A percentile compares a stretch with the other conserved stretches of the same genome.
Evolutionary conservation across 2,113 vertebrate genomes (phyloP).

Genomic region (Indicator indicator): DNA sequence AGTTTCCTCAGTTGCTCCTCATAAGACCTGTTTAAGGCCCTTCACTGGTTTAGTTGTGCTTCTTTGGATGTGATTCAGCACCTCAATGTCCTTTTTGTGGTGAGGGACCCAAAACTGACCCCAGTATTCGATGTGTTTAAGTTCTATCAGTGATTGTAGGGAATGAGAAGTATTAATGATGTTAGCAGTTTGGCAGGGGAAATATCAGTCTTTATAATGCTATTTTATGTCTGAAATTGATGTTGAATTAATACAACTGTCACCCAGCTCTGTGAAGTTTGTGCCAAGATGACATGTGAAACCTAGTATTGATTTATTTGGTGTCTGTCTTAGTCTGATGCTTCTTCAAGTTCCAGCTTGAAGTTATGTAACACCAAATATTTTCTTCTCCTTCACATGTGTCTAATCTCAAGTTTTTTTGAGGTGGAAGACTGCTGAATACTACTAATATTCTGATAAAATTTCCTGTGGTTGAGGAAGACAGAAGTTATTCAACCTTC

Average conservation of each 20-base stretch:
- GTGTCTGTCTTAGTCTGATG: not conserved
- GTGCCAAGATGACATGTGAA: not conserved
- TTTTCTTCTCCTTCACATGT: not conserved
- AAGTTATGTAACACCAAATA: not conserved
- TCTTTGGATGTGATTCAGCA: no score
- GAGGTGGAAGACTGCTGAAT: not conserved
- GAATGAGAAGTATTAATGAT: not conserved
- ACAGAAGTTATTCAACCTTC: not conserved
- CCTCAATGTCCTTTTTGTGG: no score
- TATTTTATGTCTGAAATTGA: not conserved
- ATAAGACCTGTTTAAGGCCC: no score
- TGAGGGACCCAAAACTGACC: no score
- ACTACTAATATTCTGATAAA: not conserved
- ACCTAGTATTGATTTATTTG: not conserved
- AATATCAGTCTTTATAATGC: not conserved
- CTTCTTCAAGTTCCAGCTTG: not conserved
- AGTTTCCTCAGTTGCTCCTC: no score
- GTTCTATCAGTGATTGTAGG: not conserved
- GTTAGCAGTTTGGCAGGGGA: not conserved
- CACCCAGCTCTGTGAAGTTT: not conserved
- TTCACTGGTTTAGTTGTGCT: no score
- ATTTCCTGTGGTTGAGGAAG: not conserved
- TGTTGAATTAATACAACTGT: not conserved
- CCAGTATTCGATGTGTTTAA: not conserved
- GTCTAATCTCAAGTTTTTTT: not conserved